These are phyloP conservation scores for Bostrychus sinensis DNA, from an alignment of 2,113 vertebrate genomes.

Conservation along the genomic window DNA sequence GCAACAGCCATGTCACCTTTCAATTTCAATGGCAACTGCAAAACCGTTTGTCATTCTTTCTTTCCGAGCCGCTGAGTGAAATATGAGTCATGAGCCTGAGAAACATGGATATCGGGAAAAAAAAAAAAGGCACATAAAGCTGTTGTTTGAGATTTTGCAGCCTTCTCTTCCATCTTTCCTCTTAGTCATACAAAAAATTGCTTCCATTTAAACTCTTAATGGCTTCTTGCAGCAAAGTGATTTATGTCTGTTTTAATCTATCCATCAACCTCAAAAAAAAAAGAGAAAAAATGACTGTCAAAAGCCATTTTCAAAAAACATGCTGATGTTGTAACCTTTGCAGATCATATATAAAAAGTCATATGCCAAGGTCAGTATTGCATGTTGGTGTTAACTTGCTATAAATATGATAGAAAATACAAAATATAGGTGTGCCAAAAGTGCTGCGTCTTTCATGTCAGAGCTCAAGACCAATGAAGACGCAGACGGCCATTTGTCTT, in stretches of 20 bases:
- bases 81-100: constrained; percentile 66
- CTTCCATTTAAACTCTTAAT: constrained; percentile 77
- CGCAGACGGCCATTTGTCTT: constrained; percentile 72
- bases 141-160: constrained; percentile 60
- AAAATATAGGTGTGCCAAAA: constrained; percentile 62
- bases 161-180: constrained; percentile 31
- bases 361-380: constrained; percentile 47
- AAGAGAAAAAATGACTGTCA: constrained; percentile 33
- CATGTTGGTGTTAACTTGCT: constrained; percentile 60
- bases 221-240: constrained; percentile 74
- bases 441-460: constrained; percentile 68
- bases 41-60: constrained; percentile 74
- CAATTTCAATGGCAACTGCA: constrained; percentile 64
- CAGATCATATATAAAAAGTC: constrained; percentile 41
- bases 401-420: constrained; percentile 58
- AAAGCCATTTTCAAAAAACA: constrained; percentile 40
- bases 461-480: constrained; percentile 63
- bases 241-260: constrained; percentile 79
- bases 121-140: constrained; percentile 45
- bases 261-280: constrained; percentile 58
- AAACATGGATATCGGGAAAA: constrained; percentile 76
- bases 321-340: constrained; percentile 27
- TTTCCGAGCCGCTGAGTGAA: constrained; percentile 71
- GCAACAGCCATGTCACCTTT: constrained; percentile 68
- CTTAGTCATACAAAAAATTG: constrained; percentile 70